Base-by-base conservation (phyloP, 2,113 vertebrate genomes). In the Phrynocephalus versicolor region DNA sequence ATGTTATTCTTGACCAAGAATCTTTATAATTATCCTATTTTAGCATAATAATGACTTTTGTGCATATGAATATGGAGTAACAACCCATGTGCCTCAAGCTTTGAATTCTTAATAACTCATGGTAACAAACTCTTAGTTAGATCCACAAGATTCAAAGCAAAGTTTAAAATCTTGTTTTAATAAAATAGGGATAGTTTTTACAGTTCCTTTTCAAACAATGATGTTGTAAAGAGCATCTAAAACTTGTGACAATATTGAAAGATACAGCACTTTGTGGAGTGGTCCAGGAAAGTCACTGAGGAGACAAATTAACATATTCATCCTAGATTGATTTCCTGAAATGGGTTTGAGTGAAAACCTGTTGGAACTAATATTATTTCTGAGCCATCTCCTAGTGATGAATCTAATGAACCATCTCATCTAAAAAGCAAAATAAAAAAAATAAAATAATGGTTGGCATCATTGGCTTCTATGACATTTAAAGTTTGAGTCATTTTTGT, bases 291-390 rank as follows among this genome's bases (percentile, higher is more conserved):
- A 57, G 83, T 93, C 30, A 37, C 3, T 89, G 85, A 75, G 12
- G n/a, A 86, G 83, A 85, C 7, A 84, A 91, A 92, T 94, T 91
- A 92, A 94, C 86, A 89, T 55, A 30, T 92, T 90, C 93, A 78
- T 82, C 70, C 79, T 85, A 72, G 45, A 88, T 86, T 76, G 18
- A 69, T 89, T 93, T 92, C 79, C 83, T 72, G 79, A 41, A 71
- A 62, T 85, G 79, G 83, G 60, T 92, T 88, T 88, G 83, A 83
- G 77, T 87, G 85, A 92, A 89, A 83, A 82, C 79, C 69, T n/a
- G 18, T 73, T n/a, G 64, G 71, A 81, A 84, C 60, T 89, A 88
- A 64, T n/a, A 18, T 85, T 89, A 83, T 60, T 18, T 81, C 78
- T 83, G 62, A 87, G 82, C 76, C 75, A 85, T 85, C 80, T 91